Percentiles rank a stretch among this genome's conserved stretches.
phyloP scores from a whole-genome alignment of 2,888 invertebrate species.

The Halocaridina rubra region DNA sequence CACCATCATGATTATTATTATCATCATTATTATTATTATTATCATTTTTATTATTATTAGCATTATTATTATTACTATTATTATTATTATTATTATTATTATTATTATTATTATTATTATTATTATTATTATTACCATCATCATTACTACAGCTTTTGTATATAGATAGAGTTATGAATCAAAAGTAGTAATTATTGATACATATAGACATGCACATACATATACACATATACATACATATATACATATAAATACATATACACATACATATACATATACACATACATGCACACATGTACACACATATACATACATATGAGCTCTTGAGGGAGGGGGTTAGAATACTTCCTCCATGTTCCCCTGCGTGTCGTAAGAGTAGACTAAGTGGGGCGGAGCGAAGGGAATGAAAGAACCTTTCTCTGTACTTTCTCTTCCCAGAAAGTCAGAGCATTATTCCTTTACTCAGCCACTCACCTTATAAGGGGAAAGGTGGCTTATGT shows the following conservation, averaged over 20 bases:
- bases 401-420: no score
- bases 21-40: no score
- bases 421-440: no score
- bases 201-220: conserved; percentile 6
- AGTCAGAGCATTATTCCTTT: no score
- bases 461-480: no score
- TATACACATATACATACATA: conserved; percentile 12
- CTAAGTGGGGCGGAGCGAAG: no score
- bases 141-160: neutral
- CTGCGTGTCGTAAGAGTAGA: no score
- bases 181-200: neutral
- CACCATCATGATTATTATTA: no score
- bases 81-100: neutral
- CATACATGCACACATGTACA: neutral
- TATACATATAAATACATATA: neutral
- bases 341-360: no score
- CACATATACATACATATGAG: neutral
- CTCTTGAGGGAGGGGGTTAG: no score
- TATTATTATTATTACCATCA: neutral
- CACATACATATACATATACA: neutral
- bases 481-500: no score
- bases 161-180: no score
- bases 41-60: neutral
- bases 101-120: neutral
- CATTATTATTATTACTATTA: neutral